These are phyloP conservation scores for Aphelenchoides fujianensis DNA, from an alignment of 1,140 invertebrate species.

Conservation along the genomic window DNA sequence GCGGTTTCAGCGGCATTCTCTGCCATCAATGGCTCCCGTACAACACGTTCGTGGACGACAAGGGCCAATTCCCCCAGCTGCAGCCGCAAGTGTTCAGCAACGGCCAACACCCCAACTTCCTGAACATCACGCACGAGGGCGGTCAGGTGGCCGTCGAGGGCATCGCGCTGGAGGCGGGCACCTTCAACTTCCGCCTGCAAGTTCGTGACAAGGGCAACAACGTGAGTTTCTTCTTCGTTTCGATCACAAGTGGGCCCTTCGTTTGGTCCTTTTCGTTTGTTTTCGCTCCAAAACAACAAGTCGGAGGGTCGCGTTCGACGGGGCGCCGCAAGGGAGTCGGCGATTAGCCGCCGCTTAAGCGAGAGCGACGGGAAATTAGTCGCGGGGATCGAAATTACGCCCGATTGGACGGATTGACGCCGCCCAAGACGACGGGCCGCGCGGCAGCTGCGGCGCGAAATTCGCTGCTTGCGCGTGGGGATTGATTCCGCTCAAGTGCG, in stretches of 20 bases:
- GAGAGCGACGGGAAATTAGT: neutral
- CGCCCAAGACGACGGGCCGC: neutral
- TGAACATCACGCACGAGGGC: conserved; percentile 1
- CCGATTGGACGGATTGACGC: neutral
- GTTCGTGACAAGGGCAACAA: conserved; percentile 2
- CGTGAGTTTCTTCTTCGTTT: conserved; percentile 3
- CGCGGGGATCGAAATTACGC: too few species aligned
- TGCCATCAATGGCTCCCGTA: conserved; percentile 18
- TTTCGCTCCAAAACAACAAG: too few species aligned
- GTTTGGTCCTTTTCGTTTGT: too few species aligned
- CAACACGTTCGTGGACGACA: conserved; percentile 10
- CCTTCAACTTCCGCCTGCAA: conserved; percentile 17
- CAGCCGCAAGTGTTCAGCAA: conserved; percentile 10
- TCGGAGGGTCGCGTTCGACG: neutral
- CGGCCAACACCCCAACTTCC: conserved; percentile 5
- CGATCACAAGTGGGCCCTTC: neutral
- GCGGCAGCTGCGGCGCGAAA: neutral
- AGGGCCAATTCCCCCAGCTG: neutral
- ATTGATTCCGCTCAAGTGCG: conserved; percentile 20
- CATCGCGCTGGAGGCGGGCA: conserved; percentile 4
- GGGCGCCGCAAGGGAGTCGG: neutral
- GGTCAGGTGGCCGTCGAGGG: neutral
- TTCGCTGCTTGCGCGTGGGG: too few species aligned
- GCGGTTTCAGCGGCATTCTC: conserved; percentile 18
- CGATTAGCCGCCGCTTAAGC: neutral